A percentile compares a stretch with the other conserved stretches of the same genome.
phyloP scores from a whole-genome alignment of 2,113 vertebrate genomes.

The Vidua macroura region DNA sequence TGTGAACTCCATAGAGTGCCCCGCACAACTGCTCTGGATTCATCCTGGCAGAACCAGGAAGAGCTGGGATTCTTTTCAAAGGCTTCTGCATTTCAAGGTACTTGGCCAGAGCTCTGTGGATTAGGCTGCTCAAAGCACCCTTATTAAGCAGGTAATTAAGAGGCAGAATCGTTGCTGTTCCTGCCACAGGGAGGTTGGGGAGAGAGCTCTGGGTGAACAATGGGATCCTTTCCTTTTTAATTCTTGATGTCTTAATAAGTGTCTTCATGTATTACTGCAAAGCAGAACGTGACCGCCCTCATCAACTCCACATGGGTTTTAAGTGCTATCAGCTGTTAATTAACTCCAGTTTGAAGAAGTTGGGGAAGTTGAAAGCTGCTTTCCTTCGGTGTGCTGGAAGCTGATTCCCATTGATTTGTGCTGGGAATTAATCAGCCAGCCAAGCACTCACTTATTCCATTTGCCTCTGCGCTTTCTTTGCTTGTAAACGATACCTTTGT shows the following conservation, averaged over 20 bases:
- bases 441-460: slow-evolving; percentile 22
- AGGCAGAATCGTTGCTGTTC: neutral
- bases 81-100: neutral
- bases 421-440: slow-evolving; percentile 44
- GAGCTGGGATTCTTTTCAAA: neutral
- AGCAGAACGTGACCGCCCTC: neutral
- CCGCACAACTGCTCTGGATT: neutral
- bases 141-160: slow-evolving; percentile 18
- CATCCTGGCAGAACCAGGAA: neutral
- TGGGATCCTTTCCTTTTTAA: neutral
- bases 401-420: slow-evolving; percentile 57
- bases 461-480: neutral
- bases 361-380: slow-evolving; percentile 23
- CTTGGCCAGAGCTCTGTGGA: neutral
- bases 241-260: slow-evolving; percentile 34
- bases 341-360: slow-evolving; percentile 42
- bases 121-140: neutral
- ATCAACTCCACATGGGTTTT: neutral
- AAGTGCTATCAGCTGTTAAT: slow-evolving; percentile 51
- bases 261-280: neutral
- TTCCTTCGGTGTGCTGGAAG: slow-evolving; percentile 2
- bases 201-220: neutral
- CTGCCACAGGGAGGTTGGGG: neutral
- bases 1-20: neutral
- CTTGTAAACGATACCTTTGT: slow-evolving; percentile 51